Evolutionary conservation across 2,113 vertebrate species (phyloP).

Genomic region (Porphyrio hochstetteri): DNA sequence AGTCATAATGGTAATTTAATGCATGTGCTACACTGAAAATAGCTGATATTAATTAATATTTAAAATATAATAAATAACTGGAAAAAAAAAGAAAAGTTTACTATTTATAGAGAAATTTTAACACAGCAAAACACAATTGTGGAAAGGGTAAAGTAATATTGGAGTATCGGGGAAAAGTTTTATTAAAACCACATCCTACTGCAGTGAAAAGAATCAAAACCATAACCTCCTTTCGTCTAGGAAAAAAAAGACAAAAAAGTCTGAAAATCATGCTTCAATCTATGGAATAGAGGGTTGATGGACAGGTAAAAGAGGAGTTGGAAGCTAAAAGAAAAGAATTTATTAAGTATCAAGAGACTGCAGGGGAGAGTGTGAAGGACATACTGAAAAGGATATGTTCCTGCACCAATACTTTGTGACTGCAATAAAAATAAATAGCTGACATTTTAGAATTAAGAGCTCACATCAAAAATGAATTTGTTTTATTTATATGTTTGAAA

Average conservation of each 20-base stretch:
- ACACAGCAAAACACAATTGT: neutral
- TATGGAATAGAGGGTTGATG: conserved; percentile 60
- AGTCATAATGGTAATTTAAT: neutral
- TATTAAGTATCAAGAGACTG: conserved; percentile 46
- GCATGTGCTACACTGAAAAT: neutral
- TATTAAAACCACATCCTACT: conserved; percentile 60
- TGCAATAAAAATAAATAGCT: conserved; percentile 15
- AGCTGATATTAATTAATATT: neutral
- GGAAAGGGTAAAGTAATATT: conserved; percentile 22
- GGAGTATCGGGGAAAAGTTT: conserved; percentile 56
- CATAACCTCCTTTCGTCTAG: conserved; percentile 57
- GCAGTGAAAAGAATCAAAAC: conserved; percentile 61
- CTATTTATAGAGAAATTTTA: conserved; percentile 17
- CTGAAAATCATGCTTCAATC: conserved; percentile 53
- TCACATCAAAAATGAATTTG: conserved; percentile 20
- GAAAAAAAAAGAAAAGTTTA: neutral
- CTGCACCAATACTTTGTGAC: neutral
- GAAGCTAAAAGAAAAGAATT: conserved; percentile 60
- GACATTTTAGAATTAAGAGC: conserved; percentile 10
- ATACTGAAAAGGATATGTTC: conserved; percentile 29
- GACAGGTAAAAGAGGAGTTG: conserved; percentile 64
- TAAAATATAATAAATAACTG: neutral
- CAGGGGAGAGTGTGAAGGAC: conserved; percentile 45
- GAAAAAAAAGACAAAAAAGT: conserved; percentile 24
- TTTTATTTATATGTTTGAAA: conserved; percentile 3